These are phyloP conservation scores for Leptobrachium leishanense DNA, from an alignment of 2,113 vertebrate species.

Conservation along the genomic window DNA sequence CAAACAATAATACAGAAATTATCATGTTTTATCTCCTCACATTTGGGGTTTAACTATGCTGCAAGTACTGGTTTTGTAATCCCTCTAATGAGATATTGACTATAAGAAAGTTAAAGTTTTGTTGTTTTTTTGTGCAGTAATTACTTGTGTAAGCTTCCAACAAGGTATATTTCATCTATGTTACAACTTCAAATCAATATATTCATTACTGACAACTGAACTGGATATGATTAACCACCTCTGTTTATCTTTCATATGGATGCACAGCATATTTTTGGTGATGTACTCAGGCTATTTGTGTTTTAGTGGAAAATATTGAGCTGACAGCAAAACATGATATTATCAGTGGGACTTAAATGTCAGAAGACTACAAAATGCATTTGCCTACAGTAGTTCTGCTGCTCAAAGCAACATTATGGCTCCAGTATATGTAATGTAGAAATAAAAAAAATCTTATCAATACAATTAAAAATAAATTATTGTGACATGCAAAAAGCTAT, in stretches of 20 bases:
- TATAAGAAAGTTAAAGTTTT: neutral
- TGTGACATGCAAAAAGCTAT: too few species aligned
- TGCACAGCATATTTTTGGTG: conserved; percentile 8
- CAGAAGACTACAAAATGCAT: neutral
- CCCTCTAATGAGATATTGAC: conserved; percentile 13
- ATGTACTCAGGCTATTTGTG: conserved; percentile 13
- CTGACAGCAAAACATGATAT: conserved; percentile 22
- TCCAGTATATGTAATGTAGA: neutral
- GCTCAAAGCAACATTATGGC: neutral
- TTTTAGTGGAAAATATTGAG: conserved; percentile 22
- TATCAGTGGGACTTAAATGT: conserved; percentile 10
- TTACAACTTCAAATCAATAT: conserved; percentile 20
- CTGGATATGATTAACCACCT: conserved; percentile 26
- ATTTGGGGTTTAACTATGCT: neutral
- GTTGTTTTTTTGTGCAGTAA: conserved; percentile 1
- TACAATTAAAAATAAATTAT: too few species aligned
- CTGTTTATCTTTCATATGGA: conserved; percentile 20
- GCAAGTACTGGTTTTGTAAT: neutral
- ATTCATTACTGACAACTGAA: conserved; percentile 24
- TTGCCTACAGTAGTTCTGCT: neutral
- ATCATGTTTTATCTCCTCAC: too few species aligned
- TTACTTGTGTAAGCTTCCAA: conserved; percentile 17
- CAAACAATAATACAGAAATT: too few species aligned
- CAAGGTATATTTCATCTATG: conserved; percentile 23
- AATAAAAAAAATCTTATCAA: neutral